A percentile compares a stretch with the other conserved stretches of the same genome.
Evolutionary conservation across 2,888 invertebrate genomes (phyloP).

Genomic region (Agrotis exclamationis): DNA sequence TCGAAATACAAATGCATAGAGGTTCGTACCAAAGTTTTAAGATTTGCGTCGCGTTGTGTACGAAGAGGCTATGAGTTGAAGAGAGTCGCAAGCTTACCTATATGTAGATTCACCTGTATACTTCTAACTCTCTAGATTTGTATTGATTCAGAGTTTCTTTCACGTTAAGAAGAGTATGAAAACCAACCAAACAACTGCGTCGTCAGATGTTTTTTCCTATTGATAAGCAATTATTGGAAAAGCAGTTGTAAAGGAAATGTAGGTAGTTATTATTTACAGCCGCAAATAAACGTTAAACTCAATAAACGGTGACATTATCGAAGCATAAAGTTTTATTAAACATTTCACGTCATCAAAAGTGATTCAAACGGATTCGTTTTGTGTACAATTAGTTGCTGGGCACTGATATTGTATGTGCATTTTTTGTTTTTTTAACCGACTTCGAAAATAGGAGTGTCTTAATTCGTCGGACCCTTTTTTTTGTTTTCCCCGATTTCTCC

Average conservation of each 20-base stretch:
- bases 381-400: neutral
- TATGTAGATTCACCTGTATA: no score
- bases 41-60: no score
- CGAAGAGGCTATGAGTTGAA: no score
- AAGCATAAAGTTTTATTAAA: constrained; percentile 38
- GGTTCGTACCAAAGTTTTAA: no score
- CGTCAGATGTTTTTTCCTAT: constrained; percentile 13
- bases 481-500: no score
- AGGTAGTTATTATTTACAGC: constrained; percentile 35
- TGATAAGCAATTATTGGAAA: constrained; percentile 43
- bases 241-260: constrained; percentile 14
- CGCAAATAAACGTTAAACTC: constrained; percentile 36
- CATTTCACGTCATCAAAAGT: constrained; percentile 12
- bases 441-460: neutral
- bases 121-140: no score
- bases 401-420: neutral
- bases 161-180: no score
- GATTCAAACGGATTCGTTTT: constrained; percentile 1
- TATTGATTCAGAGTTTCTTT: no score
- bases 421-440: neutral
- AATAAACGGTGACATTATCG: constrained; percentile 35
- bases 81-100: no score
- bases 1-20: no score
- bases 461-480: no score
- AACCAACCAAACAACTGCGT: neutral